Evolutionary conservation across 2,113 vertebrate species (phyloP), one percentile per base, ranked within the genome.

Genomic region (Oncorhynchus mykiss): DNA sequence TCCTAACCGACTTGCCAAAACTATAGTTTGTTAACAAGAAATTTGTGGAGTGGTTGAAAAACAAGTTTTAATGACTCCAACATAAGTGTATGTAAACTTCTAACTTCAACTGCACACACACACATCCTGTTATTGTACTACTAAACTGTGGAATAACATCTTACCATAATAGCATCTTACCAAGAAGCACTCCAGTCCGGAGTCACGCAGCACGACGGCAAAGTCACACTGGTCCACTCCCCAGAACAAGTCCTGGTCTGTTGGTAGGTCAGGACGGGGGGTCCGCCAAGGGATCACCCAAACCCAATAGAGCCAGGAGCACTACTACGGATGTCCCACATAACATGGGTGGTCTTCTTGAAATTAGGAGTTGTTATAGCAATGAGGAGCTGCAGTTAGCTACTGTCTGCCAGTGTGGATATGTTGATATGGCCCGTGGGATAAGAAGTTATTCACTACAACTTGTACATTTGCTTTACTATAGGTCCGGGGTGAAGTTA

Each of bases 201-300:
- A 82, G 0, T 94, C 94, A 0, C 78, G 81, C 25, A 99, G 22
- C 25, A 97, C 72, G 0, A 98, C 4, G 0, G 96, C 92, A 0
- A 99, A 98, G 84, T 99, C 95, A 0, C 97, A 95, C 72, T 93
- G 95, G 66, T 97, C 94, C 0, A 92, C 84, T 0, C 92, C 95
- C 0, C 74, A 93, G 84, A 96, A 95, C 48, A 92, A 85, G 2
- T 92, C 85, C 85, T 95, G 94, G 65, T 93, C 89, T 1, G 87
- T 57, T 54, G 51, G 51, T 0, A 90, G 76, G 2, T 73, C 45
- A 0, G 86, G 80, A 2, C 84, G 78, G 0, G 0, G 82, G 85
- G 59, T 92, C 91, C 0, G 89, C 86, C 79, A 75, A 82, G 65
- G 92, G 94, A 51, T 92, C 93, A 4, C 81, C 48, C 0, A 39